A percentile compares a stretch with the other conserved stretches of the same genome.
Evolutionary conservation across 2,113 vertebrate genomes (phyloP).

Genomic region (Lepus americanus): DNA sequence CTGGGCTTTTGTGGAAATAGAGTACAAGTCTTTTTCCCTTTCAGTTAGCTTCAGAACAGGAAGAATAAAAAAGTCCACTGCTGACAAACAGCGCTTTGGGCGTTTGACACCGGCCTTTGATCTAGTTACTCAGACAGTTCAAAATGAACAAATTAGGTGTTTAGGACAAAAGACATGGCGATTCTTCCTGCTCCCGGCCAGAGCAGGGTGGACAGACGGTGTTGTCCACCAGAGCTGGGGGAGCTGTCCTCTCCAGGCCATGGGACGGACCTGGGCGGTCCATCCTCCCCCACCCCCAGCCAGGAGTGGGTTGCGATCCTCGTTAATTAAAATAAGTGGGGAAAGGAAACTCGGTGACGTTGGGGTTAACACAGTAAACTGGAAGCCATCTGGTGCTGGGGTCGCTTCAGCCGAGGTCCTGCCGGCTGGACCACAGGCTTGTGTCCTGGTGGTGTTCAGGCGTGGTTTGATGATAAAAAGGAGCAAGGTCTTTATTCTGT

Average conservation of each 20-base stretch:
- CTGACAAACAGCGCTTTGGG: slow-evolving; percentile 89
- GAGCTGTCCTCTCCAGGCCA: slow-evolving; percentile 55
- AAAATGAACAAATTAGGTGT: slow-evolving; percentile 89
- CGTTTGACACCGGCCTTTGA: slow-evolving; percentile 88
- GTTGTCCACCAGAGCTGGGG: slow-evolving; percentile 55
- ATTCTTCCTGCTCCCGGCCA: slow-evolving; percentile 73
- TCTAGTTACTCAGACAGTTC: slow-evolving; percentile 86
- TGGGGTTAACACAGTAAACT: slow-evolving; percentile 53
- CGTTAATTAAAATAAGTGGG: neutral
- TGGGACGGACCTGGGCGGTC: neutral
- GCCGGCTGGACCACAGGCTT: neutral
- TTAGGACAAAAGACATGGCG: slow-evolving; percentile 83
- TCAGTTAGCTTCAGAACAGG: slow-evolving; percentile 85
- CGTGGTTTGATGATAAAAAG: neutral
- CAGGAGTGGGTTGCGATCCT: too few relatives aligned
- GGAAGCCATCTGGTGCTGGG: neutral
- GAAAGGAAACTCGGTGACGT: neutral
- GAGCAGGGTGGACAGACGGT: slow-evolving; percentile 65
- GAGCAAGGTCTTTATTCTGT: slow-evolving; percentile 56
- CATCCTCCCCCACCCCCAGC: neutral
- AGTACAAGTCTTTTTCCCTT: slow-evolving; percentile 78
- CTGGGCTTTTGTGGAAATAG: slow-evolving; percentile 86
- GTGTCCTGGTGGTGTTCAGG: neutral
- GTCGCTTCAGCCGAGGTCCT: neutral
- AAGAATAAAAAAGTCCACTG: slow-evolving; percentile 80